Evolutionary conservation across 2,888 invertebrate species (phyloP), one percentile per base, ranked within the genome.

Genomic region (Antheraea assamensis): DNA sequence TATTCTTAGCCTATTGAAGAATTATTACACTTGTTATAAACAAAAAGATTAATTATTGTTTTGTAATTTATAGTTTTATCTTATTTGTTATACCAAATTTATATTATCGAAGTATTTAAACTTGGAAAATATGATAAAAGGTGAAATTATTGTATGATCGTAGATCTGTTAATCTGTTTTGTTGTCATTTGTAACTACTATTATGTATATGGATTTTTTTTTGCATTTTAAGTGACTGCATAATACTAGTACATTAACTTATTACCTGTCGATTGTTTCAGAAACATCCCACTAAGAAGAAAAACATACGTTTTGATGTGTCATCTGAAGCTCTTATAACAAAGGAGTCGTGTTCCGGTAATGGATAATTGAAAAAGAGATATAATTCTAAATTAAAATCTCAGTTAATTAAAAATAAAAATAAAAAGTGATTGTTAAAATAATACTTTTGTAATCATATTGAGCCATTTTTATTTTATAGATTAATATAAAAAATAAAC

Each of bases 291-390:
- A 86, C 84, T 58, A 92, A 87, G 88, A 93, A 92, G 91, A 93
- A 93, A 92, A 89, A 85, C 77, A 90, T 94, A 83, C 88, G 91
- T n/a, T 94, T 94, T 80, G 93, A 94, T 78, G 92, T 90, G 71
- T 93, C 92, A 13, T 87, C 93, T 30, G 94, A 94, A 84, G 91
- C 92, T 30, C 78, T 91, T 30, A 72, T 87, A 71, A 76, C 85
- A 30, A 92, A 92, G 85, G 92, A 93, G 70, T 82, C 89, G 27
- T 86, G 84, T 79, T 83, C 88, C 13, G 89, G 88, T 64, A 88
- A 87, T 70, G 85, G 81, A 74, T 89, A 87, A 84, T 75, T 42
- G 1, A 77, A 74, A 78, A 79, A 70, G 76, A 58, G 42, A 77
- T 76, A 76, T 76, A 78, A 78, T 77, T 77, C 75, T 79, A 75